A percentile compares a stretch with the other conserved stretches of the same genome.
These are phyloP conservation scores for Oxycera nigricornis DNA, from an alignment of 2,888 invertebrate species.

Conservation along the genomic window DNA sequence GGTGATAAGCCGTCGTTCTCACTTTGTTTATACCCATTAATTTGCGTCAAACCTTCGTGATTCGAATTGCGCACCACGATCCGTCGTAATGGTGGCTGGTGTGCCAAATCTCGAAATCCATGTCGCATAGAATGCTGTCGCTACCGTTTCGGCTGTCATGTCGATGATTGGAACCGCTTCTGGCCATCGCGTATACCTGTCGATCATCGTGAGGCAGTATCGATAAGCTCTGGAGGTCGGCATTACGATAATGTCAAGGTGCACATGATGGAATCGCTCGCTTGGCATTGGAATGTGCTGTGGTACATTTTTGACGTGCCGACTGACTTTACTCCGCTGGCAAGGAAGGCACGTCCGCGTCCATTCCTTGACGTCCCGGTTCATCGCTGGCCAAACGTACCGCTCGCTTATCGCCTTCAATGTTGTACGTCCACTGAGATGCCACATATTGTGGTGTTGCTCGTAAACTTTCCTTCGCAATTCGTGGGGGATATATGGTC, in stretches of 20 bases:
- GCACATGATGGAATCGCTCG: slow-evolving; percentile 55
- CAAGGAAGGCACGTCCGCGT: background rate
- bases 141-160: slow-evolving; percentile 49
- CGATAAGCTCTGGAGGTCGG: slow-evolving; percentile 57
- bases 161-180: slow-evolving; percentile 50
- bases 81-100: slow-evolving; percentile 52
- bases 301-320: background rate
- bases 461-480: background rate
- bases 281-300: slow-evolving; percentile 41
- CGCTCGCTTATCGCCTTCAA: background rate
- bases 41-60: slow-evolving; percentile 51
- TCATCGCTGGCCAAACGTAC: background rate
- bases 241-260: slow-evolving; percentile 45
- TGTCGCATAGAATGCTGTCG: slow-evolving; percentile 36
- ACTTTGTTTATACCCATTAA: slow-evolving; percentile 50
- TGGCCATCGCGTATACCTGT: slow-evolving; percentile 46
- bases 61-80: slow-evolving; percentile 56
- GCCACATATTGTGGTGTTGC: background rate
- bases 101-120: slow-evolving; percentile 60
- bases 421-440: background rate
- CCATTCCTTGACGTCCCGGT: background rate
- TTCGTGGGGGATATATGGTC: too few species aligned
- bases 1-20: slow-evolving; percentile 55
- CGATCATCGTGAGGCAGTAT: slow-evolving; percentile 52
- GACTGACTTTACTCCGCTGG: slow-evolving; percentile 14